phyloP scores from a whole-genome alignment of 2,888 invertebrate species.

The Erebia epiphron region DNA sequence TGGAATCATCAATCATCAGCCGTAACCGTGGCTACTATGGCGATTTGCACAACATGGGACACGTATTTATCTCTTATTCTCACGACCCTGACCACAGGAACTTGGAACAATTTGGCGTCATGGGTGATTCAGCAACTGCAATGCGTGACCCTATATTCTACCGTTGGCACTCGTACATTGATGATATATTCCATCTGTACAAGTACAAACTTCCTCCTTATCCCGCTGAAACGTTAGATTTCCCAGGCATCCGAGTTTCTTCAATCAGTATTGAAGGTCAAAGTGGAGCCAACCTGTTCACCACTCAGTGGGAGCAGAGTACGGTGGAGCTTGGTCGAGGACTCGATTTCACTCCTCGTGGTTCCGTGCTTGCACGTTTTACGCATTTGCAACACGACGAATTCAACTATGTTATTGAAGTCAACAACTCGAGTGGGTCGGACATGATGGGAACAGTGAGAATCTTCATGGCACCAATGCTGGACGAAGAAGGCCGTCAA shows the following conservation, averaged over 20 bases:
- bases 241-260: slow-evolving; percentile 82
- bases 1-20: slow-evolving; percentile 89
- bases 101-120: slow-evolving; percentile 90
- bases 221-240: slow-evolving; percentile 83
- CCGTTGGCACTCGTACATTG: slow-evolving; percentile 91
- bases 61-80: slow-evolving; percentile 88
- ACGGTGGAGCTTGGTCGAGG: slow-evolving; percentile 90
- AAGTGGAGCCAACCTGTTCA: slow-evolving; percentile 82
- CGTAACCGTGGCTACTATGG: slow-evolving; percentile 89
- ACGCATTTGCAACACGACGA: slow-evolving; percentile 88
- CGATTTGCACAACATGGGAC: slow-evolving; percentile 92
- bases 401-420: slow-evolving; percentile 83
- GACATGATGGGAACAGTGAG: slow-evolving; percentile 85
- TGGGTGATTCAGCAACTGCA: slow-evolving; percentile 92
- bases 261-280: slow-evolving; percentile 79
- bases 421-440: slow-evolving; percentile 79
- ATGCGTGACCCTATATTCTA: slow-evolving; percentile 95
- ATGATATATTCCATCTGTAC: slow-evolving; percentile 89
- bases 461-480: slow-evolving; percentile 87
- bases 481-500: slow-evolving; percentile 84
- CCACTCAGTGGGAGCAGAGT: slow-evolving; percentile 89
- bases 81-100: slow-evolving; percentile 92
- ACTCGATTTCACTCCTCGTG: slow-evolving; percentile 91
- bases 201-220: slow-evolving; percentile 88
- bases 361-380: slow-evolving; percentile 87